These are phyloP conservation scores for Latrodectus geometricus DNA, from an alignment of 1,140 invertebrate genomes.

Conservation along the genomic window DNA sequence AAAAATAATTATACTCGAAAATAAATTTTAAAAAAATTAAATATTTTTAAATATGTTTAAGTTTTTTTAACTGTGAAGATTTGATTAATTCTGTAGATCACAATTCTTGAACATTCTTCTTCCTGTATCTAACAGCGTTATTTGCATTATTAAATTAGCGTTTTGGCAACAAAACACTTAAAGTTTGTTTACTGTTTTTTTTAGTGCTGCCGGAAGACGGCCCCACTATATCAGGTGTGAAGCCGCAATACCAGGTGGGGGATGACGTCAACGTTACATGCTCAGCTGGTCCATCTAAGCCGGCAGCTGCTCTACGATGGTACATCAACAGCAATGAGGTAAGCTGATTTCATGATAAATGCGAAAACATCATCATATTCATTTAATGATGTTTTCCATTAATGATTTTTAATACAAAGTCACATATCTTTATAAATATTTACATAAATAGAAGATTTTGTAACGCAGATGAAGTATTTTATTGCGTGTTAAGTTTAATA, in stretches of 20 bases:
- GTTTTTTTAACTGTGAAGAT: neutral
- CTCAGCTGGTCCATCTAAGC: constrained; percentile 63
- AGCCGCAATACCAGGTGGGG: constrained; percentile 60
- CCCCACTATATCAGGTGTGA: constrained; percentile 60
- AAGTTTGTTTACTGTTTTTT: constrained; percentile 38
- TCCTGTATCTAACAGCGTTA: neutral
- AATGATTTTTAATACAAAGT: neutral
- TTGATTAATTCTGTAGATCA: neutral
- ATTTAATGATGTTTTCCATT: too few species aligned
- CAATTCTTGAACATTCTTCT: neutral
- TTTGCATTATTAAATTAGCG: neutral
- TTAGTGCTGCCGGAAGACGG: constrained; percentile 63
- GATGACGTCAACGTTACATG: constrained; percentile 64
- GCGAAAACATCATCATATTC: too few species aligned
- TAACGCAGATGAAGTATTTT: too few species aligned
- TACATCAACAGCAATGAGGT: constrained; percentile 64
- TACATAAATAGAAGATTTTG: too few species aligned
- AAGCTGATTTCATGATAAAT: neutral
- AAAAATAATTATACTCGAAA: too few species aligned
- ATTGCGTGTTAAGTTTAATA: too few species aligned
- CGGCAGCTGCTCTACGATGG: constrained; percentile 60
- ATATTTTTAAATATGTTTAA: neutral
- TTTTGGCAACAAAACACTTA: neutral
- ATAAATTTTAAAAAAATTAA: neutral
- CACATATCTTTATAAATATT: too few species aligned